phyloP scores from a whole-genome alignment of 1,140 invertebrate species.

The Drosophila kanapiae region DNA sequence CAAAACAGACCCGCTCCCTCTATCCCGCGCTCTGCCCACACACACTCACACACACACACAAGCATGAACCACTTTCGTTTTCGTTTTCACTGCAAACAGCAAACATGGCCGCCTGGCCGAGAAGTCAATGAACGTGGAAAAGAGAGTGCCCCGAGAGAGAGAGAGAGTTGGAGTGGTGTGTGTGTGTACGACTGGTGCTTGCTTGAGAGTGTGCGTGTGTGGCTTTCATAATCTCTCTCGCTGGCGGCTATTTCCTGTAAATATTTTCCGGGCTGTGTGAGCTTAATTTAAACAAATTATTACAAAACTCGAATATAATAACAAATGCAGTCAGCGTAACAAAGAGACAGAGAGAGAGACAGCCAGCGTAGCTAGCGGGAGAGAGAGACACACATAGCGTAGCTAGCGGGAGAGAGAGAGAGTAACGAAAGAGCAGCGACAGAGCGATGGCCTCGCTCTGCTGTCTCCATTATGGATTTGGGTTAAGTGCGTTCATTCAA shows the following conservation, averaged over 20 bases:
- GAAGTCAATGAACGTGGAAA: constrained; percentile 76
- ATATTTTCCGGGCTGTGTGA: constrained; percentile 65
- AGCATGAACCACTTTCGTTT: constrained; percentile 78
- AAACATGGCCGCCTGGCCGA: constrained; percentile 49
- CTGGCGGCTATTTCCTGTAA: constrained; percentile 69
- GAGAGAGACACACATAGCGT: not conserved
- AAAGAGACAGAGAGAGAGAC: not conserved
- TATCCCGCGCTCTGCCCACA: constrained; percentile 6
- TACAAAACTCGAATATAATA: constrained; percentile 74
- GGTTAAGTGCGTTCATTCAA: constrained; percentile 85
- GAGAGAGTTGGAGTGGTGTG: constrained; percentile 35
- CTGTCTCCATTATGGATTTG: constrained; percentile 70
- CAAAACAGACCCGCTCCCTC: constrained; percentile 45
- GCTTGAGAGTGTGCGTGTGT: constrained; percentile 10
- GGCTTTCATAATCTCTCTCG: constrained; percentile 71
- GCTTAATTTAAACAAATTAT: constrained; percentile 80
- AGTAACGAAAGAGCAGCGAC: not conserved
- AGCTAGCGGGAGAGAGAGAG: not conserved
- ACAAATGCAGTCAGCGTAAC: constrained; percentile 41
- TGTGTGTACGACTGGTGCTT: not conserved
- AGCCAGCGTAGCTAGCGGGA: not conserved
- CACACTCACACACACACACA: constrained; percentile 22
- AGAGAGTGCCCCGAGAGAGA: constrained; percentile 17
- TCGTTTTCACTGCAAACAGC: constrained; percentile 64
- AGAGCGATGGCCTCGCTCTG: constrained; percentile 44